phyloP scores from a whole-genome alignment of 2,888 invertebrate genomes.

The Heteromyza rotundicornis region DNA sequence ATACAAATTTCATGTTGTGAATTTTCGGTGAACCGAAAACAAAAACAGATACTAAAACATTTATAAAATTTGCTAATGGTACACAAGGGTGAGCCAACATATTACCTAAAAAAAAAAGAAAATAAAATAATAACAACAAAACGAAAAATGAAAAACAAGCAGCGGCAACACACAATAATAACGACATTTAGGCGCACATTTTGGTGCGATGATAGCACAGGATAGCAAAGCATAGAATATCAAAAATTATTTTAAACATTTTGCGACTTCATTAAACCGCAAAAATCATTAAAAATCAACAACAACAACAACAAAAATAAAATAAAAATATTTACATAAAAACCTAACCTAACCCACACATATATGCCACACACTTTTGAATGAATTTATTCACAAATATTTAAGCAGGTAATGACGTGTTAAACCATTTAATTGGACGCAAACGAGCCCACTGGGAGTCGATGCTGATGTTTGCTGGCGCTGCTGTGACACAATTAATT shows the following conservation, averaged over 20 bases:
- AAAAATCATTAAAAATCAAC: too few species aligned
- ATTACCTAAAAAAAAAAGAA: not conserved
- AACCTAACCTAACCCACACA: too few species aligned
- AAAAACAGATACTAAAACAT: not conserved
- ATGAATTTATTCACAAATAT: not conserved
- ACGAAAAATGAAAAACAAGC: not conserved
- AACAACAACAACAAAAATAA: too few species aligned
- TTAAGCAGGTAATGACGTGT: conserved; percentile 12
- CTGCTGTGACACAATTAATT: too few species aligned
- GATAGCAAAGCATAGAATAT: not conserved
- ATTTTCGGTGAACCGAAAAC: not conserved
- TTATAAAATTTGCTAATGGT: not conserved
- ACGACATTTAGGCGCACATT: not conserved
- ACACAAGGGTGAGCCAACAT: not conserved
- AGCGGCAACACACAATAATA: not conserved
- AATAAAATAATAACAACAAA: not conserved
- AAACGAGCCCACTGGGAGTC: not conserved
- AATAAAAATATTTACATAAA: too few species aligned
- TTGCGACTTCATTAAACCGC: too few species aligned
- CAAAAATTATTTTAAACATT: not conserved
- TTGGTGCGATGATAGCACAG: not conserved
- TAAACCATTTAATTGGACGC: conserved; percentile 7
- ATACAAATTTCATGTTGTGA: not conserved
- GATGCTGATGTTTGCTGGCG: not conserved
- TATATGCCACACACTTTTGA: too few species aligned